These are phyloP conservation scores for Plutomurus gul DNA, from an alignment of 1,140 invertebrate genomes.

Conservation along the genomic window DNA sequence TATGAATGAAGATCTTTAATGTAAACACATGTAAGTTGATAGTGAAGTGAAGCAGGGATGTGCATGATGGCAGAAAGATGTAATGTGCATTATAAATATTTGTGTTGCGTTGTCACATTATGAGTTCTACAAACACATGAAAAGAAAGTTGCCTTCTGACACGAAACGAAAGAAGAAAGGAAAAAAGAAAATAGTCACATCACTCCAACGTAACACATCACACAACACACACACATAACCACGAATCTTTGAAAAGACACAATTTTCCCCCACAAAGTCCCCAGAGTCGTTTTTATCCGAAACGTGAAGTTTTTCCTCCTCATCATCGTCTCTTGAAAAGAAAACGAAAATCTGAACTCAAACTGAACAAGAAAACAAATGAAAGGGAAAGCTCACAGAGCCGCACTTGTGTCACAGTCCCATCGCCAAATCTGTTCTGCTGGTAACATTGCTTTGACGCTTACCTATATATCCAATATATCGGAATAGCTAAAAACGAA, in stretches of 20 bases:
- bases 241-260: neutral
- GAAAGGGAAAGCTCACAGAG: neutral
- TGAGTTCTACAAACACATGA: neutral
- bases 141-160: neutral
- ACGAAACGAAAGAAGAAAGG: neutral
- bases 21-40: neutral
- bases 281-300: constrained; percentile 14
- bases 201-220: neutral
- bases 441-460: no score
- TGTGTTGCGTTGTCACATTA: neutral
- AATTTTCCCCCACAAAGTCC: neutral
- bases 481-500: no score
- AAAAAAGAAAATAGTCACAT: neutral
- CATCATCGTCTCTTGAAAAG: neutral
- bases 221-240: neutral
- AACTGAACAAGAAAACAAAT: neutral
- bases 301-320: neutral
- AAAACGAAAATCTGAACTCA: neutral
- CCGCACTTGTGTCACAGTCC: no score
- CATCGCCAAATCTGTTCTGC: no score
- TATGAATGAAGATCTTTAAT: neutral
- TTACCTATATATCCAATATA: no score
- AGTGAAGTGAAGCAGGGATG: neutral
- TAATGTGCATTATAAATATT: constrained; percentile 18
- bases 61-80: no score